phyloP scores from a whole-genome alignment of 2,113 vertebrate species.

The Muntiacus muntjak region DNA sequence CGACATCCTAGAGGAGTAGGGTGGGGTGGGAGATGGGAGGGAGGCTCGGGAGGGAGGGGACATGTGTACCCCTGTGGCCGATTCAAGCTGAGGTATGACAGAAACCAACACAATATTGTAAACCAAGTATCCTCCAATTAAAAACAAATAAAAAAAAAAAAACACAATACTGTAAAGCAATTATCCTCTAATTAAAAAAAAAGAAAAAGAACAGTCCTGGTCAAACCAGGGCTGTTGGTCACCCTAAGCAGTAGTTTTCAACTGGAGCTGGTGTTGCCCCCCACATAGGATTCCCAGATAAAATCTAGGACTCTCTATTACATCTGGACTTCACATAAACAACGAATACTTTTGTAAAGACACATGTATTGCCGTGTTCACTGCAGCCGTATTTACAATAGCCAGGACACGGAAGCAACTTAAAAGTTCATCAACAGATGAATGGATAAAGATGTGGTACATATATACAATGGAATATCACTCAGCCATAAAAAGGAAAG shows the following conservation, averaged over 20 bases:
- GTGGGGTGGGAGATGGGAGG: not conserved
- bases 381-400: not conserved
- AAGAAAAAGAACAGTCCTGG: not conserved
- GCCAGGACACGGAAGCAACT: not conserved
- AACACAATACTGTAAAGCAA: not conserved
- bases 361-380: not conserved
- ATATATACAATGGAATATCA: not conserved
- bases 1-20: fast-evolving
- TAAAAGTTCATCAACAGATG: not conserved
- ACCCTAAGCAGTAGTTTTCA: not conserved
- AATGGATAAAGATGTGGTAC: not conserved
- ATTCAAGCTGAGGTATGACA: not conserved
- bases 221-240: not conserved
- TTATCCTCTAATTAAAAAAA: not conserved
- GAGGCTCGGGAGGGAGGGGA: not conserved
- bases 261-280: not conserved
- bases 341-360: not conserved
- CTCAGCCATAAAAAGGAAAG: not conserved
- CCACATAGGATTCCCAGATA: not conserved
- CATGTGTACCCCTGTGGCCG: not conserved
- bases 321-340: not conserved
- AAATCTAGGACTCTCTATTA: not conserved
- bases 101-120: not conserved
- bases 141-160: not conserved
- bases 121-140: not conserved